phyloP scores from a whole-genome alignment of 2,113 vertebrate genomes.

The Eretmochelys imbricata region DNA sequence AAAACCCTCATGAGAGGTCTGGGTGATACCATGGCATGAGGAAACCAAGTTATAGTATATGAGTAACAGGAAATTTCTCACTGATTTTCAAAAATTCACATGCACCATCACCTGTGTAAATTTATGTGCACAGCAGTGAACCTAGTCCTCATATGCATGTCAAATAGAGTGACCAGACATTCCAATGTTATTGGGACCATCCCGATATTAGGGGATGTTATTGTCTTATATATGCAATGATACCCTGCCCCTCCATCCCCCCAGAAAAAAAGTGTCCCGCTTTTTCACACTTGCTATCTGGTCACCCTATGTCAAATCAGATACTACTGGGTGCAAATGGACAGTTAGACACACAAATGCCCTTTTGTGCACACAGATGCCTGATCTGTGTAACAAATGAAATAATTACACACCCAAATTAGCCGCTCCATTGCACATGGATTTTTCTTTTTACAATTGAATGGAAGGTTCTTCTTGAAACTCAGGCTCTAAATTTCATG shows the following conservation, averaged over 20 bases:
- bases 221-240: too few relatives aligned
- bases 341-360: constrained; percentile 11
- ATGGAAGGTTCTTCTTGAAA: not conserved
- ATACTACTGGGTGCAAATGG: not conserved
- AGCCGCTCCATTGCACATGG: not conserved
- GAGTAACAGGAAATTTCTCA: not conserved
- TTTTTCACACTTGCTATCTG: too few relatives aligned
- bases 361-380: constrained; percentile 9
- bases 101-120: not conserved
- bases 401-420: not conserved
- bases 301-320: not conserved
- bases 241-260: too few relatives aligned
- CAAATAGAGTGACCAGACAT: not conserved
- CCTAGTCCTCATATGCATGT: not conserved
- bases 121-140: not conserved
- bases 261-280: too few relatives aligned
- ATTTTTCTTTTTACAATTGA: constrained; percentile 13
- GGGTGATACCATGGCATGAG: not conserved
- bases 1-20: not conserved
- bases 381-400: constrained; percentile 47
- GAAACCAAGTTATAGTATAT: not conserved
- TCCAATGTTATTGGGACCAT: too few relatives aligned
- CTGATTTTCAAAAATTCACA: constrained; percentile 8
- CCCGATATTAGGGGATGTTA: too few relatives aligned
- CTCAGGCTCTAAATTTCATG: not conserved